Evolutionary conservation across 2,888 invertebrate species (phyloP).

Genomic region (Agrochola circellaris): DNA sequence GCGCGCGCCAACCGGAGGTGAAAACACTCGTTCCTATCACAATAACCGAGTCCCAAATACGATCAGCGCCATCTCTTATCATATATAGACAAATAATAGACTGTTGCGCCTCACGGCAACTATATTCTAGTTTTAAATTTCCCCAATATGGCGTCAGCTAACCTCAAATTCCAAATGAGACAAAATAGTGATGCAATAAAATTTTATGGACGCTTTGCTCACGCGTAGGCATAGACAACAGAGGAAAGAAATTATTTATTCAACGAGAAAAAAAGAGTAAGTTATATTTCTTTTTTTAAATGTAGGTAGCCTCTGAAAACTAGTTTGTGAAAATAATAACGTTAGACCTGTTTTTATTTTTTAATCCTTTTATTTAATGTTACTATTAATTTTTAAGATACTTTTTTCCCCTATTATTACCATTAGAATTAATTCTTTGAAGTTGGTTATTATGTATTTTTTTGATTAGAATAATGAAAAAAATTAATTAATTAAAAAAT

Average conservation of each 20-base stretch:
- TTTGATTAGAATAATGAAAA: slow-evolving; percentile 66
- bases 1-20: slow-evolving; percentile 81
- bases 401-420: slow-evolving; percentile 83
- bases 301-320: slow-evolving; percentile 67
- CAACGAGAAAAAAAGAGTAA: slow-evolving; percentile 72
- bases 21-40: slow-evolving; percentile 65
- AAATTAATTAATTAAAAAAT: slow-evolving; percentile 69
- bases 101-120: slow-evolving; percentile 72
- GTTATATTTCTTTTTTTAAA: slow-evolving; percentile 73
- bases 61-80: slow-evolving; percentile 66
- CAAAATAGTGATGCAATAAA: slow-evolving; percentile 80
- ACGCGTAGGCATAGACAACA: slow-evolving; percentile 63
- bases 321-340: slow-evolving; percentile 67
- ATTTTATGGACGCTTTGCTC: slow-evolving; percentile 75
- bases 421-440: slow-evolving; percentile 86
- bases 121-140: slow-evolving; percentile 68
- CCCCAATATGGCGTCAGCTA: slow-evolving; percentile 70
- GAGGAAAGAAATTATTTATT: slow-evolving; percentile 69
- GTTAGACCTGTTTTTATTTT: slow-evolving; percentile 78
- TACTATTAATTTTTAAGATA: slow-evolving; percentile 88
- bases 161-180: slow-evolving; percentile 81
- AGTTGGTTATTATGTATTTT: slow-evolving; percentile 85
- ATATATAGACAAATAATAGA: slow-evolving; percentile 69
- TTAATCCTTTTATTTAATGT: slow-evolving; percentile 86
- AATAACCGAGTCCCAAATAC: slow-evolving; percentile 25